phyloP scores from a whole-genome alignment of 2,797 vertebrate genomes.

The Petrocephalus sullivani region DNA sequence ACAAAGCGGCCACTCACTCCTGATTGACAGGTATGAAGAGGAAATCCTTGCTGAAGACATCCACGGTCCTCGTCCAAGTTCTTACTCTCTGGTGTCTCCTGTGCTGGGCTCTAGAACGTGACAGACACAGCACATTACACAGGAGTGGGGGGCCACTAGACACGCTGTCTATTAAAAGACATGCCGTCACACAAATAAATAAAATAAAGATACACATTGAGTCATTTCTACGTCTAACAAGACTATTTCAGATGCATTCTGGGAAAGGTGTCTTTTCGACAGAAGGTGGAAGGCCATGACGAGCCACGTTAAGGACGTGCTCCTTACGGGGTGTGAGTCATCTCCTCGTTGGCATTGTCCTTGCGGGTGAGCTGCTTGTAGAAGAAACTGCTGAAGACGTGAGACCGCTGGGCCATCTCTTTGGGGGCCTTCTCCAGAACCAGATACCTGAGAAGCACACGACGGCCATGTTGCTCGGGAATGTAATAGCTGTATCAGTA shows the following conservation, averaged over 20 bases:
- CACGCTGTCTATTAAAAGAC: neutral
- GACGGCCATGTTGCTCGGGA: neutral
- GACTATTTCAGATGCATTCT: neutral
- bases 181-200: neutral
- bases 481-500: too few relatives aligned
- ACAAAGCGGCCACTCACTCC: slow-evolving; percentile 68
- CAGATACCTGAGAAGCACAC: slow-evolving; percentile 65
- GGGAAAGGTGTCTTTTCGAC: neutral
- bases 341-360: slow-evolving; percentile 62
- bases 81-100: slow-evolving; percentile 82
- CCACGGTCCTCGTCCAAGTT: slow-evolving; percentile 90
- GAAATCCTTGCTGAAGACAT: slow-evolving; percentile 91
- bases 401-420: slow-evolving; percentile 68
- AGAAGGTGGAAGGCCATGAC: neutral
- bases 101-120: slow-evolving; percentile 62
- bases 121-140: neutral
- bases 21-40: slow-evolving; percentile 95
- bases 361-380: slow-evolving; percentile 86
- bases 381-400: slow-evolving; percentile 96
- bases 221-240: neutral
- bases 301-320: neutral
- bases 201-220: neutral
- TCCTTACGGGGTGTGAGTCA: slow-evolving; percentile 69
- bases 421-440: slow-evolving; percentile 72
- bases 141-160: neutral